Evolutionary conservation across 2,888 invertebrate species (phyloP).

Genomic region (Tipula vernalis): DNA sequence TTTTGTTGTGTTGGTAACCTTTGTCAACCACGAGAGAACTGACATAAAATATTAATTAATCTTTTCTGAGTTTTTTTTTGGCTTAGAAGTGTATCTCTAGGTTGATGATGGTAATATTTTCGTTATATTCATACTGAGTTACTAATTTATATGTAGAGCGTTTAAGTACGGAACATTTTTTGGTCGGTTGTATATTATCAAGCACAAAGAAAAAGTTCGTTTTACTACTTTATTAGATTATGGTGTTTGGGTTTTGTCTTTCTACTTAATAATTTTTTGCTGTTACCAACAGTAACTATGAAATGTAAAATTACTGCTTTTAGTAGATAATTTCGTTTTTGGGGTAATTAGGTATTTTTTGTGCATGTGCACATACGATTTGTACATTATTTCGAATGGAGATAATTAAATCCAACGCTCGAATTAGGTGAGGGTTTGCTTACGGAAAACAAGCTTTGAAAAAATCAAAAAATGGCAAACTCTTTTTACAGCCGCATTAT

Average conservation of each 20-base stretch:
- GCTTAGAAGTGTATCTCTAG: background rate
- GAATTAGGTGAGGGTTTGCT: too few relatives aligned
- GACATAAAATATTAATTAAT: constrained; percentile 4
- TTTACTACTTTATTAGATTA: background rate
- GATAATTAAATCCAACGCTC: too few relatives aligned
- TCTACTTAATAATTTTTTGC: background rate
- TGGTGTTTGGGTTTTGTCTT: background rate
- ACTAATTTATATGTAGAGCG: background rate
- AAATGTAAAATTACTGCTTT: background rate
- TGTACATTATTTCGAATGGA: too few relatives aligned
- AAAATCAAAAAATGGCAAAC: too few relatives aligned
- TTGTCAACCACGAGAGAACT: background rate
- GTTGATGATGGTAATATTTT: background rate
- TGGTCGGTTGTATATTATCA: background rate
- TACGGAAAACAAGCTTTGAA: too few relatives aligned
- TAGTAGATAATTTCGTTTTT: background rate
- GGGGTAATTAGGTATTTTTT: background rate
- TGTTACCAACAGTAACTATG: background rate
- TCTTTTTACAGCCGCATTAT: too few relatives aligned
- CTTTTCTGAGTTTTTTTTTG: background rate
- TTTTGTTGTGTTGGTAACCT: background rate
- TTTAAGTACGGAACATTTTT: background rate
- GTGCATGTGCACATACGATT: background rate
- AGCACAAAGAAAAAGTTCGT: background rate
- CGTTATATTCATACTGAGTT: background rate